Evolutionary conservation across 2,113 vertebrate genomes (phyloP).

Genomic region (Gnathonemus longibarbis): DNA sequence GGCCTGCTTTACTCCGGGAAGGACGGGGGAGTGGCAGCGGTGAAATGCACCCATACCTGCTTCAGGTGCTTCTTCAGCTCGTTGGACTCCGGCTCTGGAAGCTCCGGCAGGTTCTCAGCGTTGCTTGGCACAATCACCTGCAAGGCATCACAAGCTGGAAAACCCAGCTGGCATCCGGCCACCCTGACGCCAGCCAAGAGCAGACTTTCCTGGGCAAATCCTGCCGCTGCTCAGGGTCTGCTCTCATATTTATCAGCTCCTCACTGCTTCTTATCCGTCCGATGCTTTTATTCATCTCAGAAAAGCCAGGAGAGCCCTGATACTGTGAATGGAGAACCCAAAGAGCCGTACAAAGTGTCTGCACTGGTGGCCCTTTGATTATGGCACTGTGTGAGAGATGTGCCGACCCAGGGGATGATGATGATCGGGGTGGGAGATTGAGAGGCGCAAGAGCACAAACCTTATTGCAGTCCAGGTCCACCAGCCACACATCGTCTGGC

Average conservation of each 20-base stretch:
- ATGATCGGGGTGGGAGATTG: neutral
- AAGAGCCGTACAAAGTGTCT: neutral
- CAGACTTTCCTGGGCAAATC: neutral
- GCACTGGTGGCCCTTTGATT: neutral
- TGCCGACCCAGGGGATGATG: neutral
- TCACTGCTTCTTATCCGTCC: neutral
- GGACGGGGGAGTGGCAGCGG: neutral
- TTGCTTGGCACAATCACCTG: constrained; percentile 85
- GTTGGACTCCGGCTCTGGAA: constrained; percentile 84
- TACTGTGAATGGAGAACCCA: neutral
- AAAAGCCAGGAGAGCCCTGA: neutral
- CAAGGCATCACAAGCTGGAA: neutral
- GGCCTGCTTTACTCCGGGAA: neutral
- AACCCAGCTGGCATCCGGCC: neutral
- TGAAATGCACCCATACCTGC: constrained; percentile 63
- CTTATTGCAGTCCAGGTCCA: constrained; percentile 92
- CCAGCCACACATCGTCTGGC: constrained; percentile 95
- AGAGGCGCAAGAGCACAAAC: constrained; percentile 41
- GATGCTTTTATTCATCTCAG: neutral
- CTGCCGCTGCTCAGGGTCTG: neutral
- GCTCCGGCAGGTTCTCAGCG: constrained; percentile 78
- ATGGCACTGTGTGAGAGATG: neutral
- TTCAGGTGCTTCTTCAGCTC: constrained; percentile 96
- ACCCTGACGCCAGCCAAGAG: neutral
- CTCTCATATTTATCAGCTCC: neutral